Percentiles rank a stretch among this genome's conserved stretches.
phyloP scores from a whole-genome alignment of 2,113 vertebrate genomes.

The Psilopsiagon aurifrons region DNA sequence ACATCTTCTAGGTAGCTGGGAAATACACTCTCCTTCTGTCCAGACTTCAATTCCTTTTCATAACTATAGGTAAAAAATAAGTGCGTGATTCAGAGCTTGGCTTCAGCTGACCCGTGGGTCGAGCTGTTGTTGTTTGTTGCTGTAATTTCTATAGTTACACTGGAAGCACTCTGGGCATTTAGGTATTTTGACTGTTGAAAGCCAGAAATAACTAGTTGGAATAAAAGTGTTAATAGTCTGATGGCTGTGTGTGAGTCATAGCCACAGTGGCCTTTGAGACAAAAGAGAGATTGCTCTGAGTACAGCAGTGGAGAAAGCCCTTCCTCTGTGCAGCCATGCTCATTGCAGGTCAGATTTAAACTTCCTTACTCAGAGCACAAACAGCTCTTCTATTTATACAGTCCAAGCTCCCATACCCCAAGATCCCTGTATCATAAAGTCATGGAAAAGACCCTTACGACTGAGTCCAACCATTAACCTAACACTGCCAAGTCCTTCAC shows the following conservation, averaged over 20 bases:
- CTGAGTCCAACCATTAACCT: background rate
- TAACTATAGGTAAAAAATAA: slow-evolving; percentile 43
- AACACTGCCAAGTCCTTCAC: background rate
- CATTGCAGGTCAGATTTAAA: background rate
- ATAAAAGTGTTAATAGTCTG: slow-evolving; percentile 69
- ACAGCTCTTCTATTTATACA: background rate
- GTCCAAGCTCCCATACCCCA: background rate
- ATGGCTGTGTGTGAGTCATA: slow-evolving; percentile 61
- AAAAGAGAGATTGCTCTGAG: slow-evolving; percentile 46
- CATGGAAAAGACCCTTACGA: background rate
- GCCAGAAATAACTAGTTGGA: slow-evolving; percentile 67
- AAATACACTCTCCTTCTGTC: background rate
- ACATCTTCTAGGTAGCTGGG: background rate
- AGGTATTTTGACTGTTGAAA: slow-evolving; percentile 34
- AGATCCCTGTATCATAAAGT: background rate
- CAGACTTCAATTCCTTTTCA: background rate
- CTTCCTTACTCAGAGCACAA: slow-evolving; percentile 10
- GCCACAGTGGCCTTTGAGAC: slow-evolving; percentile 48
- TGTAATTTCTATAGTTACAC: slow-evolving; percentile 71
- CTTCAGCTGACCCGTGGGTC: slow-evolving; percentile 37
- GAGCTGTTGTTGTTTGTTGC: slow-evolving; percentile 63
- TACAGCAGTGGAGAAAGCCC: background rate
- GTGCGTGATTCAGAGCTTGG: slow-evolving; percentile 58
- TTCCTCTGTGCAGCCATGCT: background rate
- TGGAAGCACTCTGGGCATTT: slow-evolving; percentile 46